Conservation (phyloP, 2,113 vertebrate genomes). For the Neolamprologus brichardi region DNA sequence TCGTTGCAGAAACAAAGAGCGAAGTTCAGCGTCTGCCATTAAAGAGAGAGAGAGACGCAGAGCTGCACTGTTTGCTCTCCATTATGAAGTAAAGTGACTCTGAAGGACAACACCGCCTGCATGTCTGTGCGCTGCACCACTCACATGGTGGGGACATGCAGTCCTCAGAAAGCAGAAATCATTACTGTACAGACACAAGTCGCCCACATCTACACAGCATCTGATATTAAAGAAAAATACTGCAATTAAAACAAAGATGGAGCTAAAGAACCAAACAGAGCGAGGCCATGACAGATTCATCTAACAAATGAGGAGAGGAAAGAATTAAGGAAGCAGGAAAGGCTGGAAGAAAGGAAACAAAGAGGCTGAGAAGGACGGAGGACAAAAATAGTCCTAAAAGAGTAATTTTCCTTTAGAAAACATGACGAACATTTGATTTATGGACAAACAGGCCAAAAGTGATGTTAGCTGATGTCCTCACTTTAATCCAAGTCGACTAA, state of each 20-base stretch:
- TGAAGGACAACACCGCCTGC: slow-evolving; percentile 25
- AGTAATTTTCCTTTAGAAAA: not conserved
- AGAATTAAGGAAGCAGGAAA: not conserved
- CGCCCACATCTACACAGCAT: not conserved
- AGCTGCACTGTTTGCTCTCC: not conserved
- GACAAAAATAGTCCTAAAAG: not conserved
- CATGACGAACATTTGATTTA: not conserved
- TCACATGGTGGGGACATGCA: not conserved
- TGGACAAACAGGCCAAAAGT: not conserved
- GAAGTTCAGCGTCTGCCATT: not conserved
- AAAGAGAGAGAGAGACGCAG: not conserved
- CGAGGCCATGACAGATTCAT: not conserved
- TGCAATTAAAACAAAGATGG: not conserved
- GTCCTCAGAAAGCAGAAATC: not conserved
- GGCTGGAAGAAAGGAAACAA: not conserved
- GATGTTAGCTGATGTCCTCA: not conserved
- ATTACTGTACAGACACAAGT: not conserved
- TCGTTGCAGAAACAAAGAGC: not conserved
- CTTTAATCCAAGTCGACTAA: not conserved
- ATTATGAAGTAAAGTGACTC: slow-evolving; percentile 36
- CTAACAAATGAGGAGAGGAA: not conserved
- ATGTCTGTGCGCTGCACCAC: too few relatives aligned
- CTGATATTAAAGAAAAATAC: not conserved
- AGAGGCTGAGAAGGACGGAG: not conserved
- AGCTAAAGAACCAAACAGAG: not conserved